These are phyloP conservation scores for Dusona sp. DNA, from an alignment of 2,888 invertebrate species.

Conservation along the genomic window DNA sequence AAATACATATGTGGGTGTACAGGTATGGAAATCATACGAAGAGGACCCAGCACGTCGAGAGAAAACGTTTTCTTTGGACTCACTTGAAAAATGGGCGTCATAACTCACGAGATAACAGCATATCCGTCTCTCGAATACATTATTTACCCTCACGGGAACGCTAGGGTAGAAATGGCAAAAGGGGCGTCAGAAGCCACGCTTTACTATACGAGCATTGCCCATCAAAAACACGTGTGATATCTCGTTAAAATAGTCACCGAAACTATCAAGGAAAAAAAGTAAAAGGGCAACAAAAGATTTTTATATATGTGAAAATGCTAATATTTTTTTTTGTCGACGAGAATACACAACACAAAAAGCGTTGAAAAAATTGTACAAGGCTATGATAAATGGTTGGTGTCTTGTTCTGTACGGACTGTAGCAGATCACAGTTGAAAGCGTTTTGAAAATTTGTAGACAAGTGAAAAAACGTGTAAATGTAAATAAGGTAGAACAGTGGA, in stretches of 20 bases:
- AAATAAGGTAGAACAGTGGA: not conserved
- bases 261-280: constrained; percentile 1
- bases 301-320: not conserved
- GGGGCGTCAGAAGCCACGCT: constrained; percentile 18
- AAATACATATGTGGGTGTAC: not conserved
- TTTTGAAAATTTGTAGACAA: not conserved
- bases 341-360: not conserved
- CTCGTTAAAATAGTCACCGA: constrained; percentile 58
- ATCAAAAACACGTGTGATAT: constrained; percentile 58
- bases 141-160: constrained; percentile 73
- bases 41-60: constrained; percentile 63
- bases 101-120: constrained; percentile 79
- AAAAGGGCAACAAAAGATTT: constrained; percentile 9
- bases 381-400: constrained; percentile 14
- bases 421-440: constrained; percentile 5
- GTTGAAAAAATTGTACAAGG: not conserved
- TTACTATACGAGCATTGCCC: constrained; percentile 24
- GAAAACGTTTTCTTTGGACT: constrained; percentile 72
- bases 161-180: constrained; percentile 55
- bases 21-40: not conserved
- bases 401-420: not conserved
- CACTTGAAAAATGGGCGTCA: constrained; percentile 77
- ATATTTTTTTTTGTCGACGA: not conserved
- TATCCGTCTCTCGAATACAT: constrained; percentile 76
- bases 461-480: constrained; percentile 13